Conservation (phyloP, 2,113 vertebrate species). For the Rhinolophus ferrumequinum region DNA sequence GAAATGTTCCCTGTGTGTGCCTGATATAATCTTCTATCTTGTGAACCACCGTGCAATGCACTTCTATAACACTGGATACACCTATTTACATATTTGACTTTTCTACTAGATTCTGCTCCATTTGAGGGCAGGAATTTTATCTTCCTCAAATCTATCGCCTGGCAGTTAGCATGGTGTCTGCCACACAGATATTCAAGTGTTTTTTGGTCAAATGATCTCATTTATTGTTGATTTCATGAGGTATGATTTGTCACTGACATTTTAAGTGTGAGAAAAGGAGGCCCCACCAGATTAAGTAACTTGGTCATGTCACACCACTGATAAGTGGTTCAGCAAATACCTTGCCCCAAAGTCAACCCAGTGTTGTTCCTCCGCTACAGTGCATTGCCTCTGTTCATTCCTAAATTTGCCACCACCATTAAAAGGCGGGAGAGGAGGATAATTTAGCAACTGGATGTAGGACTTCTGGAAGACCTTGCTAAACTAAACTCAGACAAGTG, state of each 20-base stretch:
- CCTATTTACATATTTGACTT: not conserved
- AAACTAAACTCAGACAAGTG: not conserved
- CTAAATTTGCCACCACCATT: not conserved
- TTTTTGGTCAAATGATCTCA: not conserved
- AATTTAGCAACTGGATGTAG: not conserved
- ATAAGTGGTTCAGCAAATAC: not conserved
- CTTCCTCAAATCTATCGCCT: not conserved
- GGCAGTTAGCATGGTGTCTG: not conserved
- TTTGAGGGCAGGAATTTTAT: not conserved
- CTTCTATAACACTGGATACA: not conserved
- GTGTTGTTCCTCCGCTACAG: not conserved
- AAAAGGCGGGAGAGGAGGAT: not conserved
- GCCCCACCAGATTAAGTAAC: not conserved
- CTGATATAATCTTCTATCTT: not conserved
- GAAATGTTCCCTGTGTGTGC: not conserved
- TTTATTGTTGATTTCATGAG: not conserved
- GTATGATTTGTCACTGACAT: not conserved
- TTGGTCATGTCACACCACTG: not conserved
- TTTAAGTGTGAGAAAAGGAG: not conserved
- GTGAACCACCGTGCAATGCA: not conserved
- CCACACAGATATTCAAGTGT: not conserved
- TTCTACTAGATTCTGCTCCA: not conserved
- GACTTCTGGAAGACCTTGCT: not conserved
- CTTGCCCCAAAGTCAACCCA: fast-evolving
- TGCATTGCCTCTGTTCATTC: not conserved